A percentile compares a stretch with the other conserved stretches of the same genome.
These are phyloP conservation scores for Scolopax bukidnonensis DNA, from an alignment of 2,797 vertebrate genomes.

Conservation along the genomic window DNA sequence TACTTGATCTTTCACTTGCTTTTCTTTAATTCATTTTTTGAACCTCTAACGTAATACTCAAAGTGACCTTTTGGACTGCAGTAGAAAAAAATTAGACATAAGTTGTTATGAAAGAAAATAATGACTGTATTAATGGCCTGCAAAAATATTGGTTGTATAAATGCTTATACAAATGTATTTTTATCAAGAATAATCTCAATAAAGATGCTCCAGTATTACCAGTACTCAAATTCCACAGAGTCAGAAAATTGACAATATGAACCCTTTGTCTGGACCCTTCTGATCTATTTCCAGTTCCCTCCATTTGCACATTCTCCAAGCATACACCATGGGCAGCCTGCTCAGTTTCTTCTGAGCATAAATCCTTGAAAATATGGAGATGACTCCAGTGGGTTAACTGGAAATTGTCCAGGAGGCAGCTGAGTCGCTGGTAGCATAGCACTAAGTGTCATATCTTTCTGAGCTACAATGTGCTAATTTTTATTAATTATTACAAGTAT, in stretches of 20 bases:
- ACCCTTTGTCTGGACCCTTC: neutral
- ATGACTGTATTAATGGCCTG: neutral
- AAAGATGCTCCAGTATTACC: neutral
- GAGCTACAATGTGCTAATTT: neutral
- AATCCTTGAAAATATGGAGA: neutral
- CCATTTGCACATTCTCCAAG: neutral
- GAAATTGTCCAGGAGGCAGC: neutral
- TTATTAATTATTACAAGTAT: constrained; percentile 32
- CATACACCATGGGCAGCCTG: neutral
- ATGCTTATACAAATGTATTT: neutral
- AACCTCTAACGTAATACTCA: neutral
- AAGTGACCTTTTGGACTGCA: neutral
- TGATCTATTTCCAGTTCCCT: neutral
- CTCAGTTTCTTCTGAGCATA: neutral
- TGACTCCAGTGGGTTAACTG: constrained; percentile 6
- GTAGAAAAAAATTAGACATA: neutral
- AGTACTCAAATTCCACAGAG: neutral
- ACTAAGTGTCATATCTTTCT: neutral
- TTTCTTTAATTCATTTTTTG: neutral
- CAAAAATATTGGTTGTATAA: neutral
- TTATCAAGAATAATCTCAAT: neutral
- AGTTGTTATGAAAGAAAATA: neutral
- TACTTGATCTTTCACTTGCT: neutral
- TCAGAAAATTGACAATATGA: neutral
- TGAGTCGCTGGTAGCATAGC: neutral